Evolutionary conservation across 2,797 vertebrate genomes (phyloP).

Genomic region (Anas georgica): DNA sequence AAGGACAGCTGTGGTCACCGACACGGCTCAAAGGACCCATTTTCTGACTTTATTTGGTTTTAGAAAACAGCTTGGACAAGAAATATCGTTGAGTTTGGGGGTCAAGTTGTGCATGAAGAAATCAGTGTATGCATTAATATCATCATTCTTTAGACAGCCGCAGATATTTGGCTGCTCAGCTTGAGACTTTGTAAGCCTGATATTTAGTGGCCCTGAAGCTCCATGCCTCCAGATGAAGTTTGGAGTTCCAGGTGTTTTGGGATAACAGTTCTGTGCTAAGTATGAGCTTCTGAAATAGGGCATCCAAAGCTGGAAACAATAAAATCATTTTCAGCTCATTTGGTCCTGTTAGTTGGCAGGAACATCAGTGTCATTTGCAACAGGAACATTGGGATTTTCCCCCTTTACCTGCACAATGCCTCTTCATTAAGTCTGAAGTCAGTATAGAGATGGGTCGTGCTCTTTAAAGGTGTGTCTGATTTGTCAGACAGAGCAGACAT

Average conservation of each 20-base stretch:
- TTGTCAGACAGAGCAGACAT: background rate
- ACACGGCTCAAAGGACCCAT: background rate
- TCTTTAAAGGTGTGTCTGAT: background rate
- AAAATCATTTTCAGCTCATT: background rate
- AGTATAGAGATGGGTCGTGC: background rate
- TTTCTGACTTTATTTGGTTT: constrained; percentile 7
- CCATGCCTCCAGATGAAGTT: background rate
- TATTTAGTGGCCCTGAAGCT: background rate
- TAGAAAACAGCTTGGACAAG: background rate
- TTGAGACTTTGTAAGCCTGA: background rate
- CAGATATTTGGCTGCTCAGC: background rate
- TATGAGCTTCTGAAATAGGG: background rate
- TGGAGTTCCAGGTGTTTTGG: background rate
- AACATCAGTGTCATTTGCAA: background rate
- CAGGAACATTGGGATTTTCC: background rate
- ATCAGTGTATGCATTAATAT: background rate
- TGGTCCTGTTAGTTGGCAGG: background rate
- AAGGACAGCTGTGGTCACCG: background rate
- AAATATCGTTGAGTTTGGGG: background rate
- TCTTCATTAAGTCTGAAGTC: background rate
- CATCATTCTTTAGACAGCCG: background rate
- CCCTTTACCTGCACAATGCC: background rate
- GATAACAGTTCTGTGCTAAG: background rate
- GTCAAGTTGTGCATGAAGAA: background rate
- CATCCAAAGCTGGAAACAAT: background rate